Base-by-base conservation (phyloP, 2,888 invertebrate genomes). In the Orthonychiurus folsomi region DNA sequence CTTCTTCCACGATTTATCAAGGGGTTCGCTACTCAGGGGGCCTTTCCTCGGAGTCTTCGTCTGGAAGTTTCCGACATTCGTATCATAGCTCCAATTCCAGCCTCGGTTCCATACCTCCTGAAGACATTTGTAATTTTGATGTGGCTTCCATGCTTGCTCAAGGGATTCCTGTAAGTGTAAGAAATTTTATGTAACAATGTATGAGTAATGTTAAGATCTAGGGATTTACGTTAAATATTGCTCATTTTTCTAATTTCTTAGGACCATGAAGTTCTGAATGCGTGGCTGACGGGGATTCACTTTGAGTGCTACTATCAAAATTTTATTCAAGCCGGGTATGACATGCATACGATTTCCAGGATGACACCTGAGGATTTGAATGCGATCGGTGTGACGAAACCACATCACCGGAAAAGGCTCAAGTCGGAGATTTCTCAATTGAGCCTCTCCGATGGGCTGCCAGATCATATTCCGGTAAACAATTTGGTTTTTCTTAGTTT, bases 361-460 rank as follows among this genome's bases (percentile, higher is more conserved):
- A 96, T 97, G 94, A 99, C 97, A 18, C 97, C 99, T 0, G 96
- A 97, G 79, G 85, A 85, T 75, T 76, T 85, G 69, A 83, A 83
- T 37, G 23, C 56, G 18, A 24, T 25, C 24, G 23, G 23, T 3
- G 94, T 99, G 73, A 95, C 94, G 76, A 95, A 96, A 79, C 97
- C 99, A 48, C 90, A 92, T 77, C 96, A 97, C 79, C 84, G 97
- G 73, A 96, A 96, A 78, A 85, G 90, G 74, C 84, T 99, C 75
- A 97, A 97, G 81, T 87, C 92, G 63, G 95, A 97, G 80, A 94
- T 99, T 76, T 93, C 91, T 71, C 89, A 90, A 77, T 81, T 97
- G 66, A 93, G 91, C 77, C 87, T 96, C 74, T 88, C 91, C 53
- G 95, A 96, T 79, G 93, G 93, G 75, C 82, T 96, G 74, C 95